Percentiles rank a stretch among this genome's conserved stretches.
Conservation (phyloP, 2,797 vertebrate species). For the Chrosomus eos region DNA sequence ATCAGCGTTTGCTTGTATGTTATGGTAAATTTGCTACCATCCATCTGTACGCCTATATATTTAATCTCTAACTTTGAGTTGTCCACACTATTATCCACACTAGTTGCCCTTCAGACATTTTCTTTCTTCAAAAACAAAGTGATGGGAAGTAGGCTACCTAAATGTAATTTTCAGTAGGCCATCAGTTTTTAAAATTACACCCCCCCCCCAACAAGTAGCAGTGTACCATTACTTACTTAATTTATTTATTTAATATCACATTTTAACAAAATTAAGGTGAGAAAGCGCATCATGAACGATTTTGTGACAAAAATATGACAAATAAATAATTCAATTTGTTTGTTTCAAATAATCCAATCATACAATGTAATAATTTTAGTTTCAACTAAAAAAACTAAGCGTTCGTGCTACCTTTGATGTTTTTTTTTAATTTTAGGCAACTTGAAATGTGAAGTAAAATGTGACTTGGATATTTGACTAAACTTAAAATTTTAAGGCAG, state of each 20-base stretch:
- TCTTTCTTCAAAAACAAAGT: neutral
- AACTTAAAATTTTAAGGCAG: no score
- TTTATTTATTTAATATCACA: neutral
- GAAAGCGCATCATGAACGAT: neutral
- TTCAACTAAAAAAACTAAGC: no score
- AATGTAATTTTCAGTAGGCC: neutral
- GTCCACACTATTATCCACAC: neutral
- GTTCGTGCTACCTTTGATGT: no score
- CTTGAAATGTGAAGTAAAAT: no score
- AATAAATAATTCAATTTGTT: neutral
- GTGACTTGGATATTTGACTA: no score
- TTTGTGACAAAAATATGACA: neutral
- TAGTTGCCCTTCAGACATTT: constrained; percentile 1
- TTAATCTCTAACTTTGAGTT: constrained; percentile 13
- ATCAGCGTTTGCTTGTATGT: constrained; percentile 24
- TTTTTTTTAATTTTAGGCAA: no score
- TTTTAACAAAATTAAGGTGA: neutral
- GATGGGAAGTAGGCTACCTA: neutral
- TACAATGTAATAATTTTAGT: neutral
- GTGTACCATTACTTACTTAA: neutral
- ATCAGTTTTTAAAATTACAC: neutral
- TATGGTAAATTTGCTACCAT: neutral
- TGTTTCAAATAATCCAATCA: neutral
- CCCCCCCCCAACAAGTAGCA: neutral
- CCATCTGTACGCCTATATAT: constrained; percentile 9